These are phyloP conservation scores for Thaumetopoea pityocampa DNA, from an alignment of 1,140 invertebrate species.

Conservation along the genomic window DNA sequence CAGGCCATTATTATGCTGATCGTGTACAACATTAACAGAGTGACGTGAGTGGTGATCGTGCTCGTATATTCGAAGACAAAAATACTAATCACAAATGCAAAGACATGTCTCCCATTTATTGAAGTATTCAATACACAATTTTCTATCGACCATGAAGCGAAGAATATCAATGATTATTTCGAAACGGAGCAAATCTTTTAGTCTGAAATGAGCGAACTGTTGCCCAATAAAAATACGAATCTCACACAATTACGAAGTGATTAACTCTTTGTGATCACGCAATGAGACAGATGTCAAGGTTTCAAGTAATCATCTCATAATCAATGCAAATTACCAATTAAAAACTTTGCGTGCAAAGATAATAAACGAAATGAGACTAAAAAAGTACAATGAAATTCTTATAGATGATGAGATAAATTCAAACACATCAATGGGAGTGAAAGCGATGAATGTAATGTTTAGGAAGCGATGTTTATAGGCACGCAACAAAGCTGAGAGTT, in stretches of 20 bases:
- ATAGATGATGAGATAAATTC: conserved; percentile 12
- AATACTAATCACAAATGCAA: conserved; percentile 14
- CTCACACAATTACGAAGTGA: conserved; percentile 5
- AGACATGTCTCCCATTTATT: conserved; percentile 3
- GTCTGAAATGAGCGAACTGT: no score
- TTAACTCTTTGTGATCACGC: conserved; percentile 15
- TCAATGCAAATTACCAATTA: conserved; percentile 18
- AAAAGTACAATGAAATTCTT: conserved; percentile 8
- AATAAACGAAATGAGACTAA: conserved; percentile 1
- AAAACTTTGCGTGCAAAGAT: conserved; percentile 9
- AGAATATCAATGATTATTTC: no score
- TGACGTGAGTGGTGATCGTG: conserved; percentile 12
- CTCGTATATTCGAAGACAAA: conserved; percentile 10
- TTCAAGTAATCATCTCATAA: conserved; percentile 12
- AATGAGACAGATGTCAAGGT: conserved; percentile 17
- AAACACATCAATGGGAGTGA: conserved; percentile 13
- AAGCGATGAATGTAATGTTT: conserved; percentile 8
- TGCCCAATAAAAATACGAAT: conserved; percentile 21
- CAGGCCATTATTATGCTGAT: conserved; percentile 16
- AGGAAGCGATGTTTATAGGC: conserved; percentile 8
- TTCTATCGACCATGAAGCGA: conserved; percentile 3
- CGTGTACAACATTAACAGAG: conserved; percentile 11
- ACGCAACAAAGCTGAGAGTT: conserved; percentile 11
- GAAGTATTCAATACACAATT: conserved; percentile 1
- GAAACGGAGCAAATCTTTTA: no score